Base-by-base conservation (phyloP, 2,888 invertebrate genomes). In the Noctua comes region DNA sequence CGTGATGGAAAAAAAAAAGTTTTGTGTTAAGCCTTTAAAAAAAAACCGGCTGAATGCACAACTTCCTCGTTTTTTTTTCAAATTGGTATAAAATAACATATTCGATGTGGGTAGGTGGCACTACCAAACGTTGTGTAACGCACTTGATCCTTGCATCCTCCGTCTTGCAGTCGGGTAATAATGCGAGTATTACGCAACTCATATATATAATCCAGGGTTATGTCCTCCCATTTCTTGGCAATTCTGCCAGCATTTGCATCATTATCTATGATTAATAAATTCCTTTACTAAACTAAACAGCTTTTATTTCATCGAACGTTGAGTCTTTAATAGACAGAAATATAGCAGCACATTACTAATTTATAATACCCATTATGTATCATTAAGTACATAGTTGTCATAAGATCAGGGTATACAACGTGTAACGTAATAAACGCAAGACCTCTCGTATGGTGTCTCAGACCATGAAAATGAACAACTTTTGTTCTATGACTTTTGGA, bases 141-240 rank as follows among this genome's bases (percentile, higher is more conserved):
- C 6, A 27, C 59, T n/a, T 24, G n/a, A 5, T 0, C n/a, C 10
- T 3, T 57, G 18, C 24, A 11, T 46, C 18, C 24, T n/a, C 43
- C 11, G 43, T 43, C 1, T 27, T 73, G 43, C 31, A 59, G 27
- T 59, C 18, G 7, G 8, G 8, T 59, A 51, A 57, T 31, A 57
- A 31, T 43, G 46, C n/a, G 21, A 62, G n/a, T 36, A 74, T 59
- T 18, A 76, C 76, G 36, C 27, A 51, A 27, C 18, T 18, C 27
- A 5, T 75, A 31, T 75, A 31, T 31, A 43, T 43, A 51, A 48
- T 75, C n/a, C 24, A 24, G 18, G 31, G 40, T 13, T 13, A 40
- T 27, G 18, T 13, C 76, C 27, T 76, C 6, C 13, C 24, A 51
- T 51, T 76, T 64, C 51, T 64, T 76, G 51, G 76, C 62, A 31